These are phyloP conservation scores for Zaprionus bogoriensis DNA, from an alignment of 2,888 invertebrate genomes.

Conservation along the genomic window DNA sequence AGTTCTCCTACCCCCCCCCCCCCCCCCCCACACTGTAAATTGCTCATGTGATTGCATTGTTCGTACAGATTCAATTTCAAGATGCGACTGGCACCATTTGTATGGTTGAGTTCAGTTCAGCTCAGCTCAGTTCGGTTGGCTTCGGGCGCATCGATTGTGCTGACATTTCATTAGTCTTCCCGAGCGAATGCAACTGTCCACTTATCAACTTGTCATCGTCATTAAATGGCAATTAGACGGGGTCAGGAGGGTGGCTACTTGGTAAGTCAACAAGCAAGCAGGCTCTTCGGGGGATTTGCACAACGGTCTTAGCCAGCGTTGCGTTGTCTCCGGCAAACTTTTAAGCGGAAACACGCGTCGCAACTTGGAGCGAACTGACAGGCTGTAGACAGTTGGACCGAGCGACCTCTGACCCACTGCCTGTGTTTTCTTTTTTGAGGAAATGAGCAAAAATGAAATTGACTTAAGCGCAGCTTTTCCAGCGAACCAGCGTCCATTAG, in stretches of 20 bases:
- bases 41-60: conserved; percentile 58
- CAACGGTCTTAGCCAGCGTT: conserved; percentile 1
- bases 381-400: conserved; percentile 10
- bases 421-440: conserved; percentile 23
- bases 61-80: conserved; percentile 38
- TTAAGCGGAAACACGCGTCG: conserved; percentile 70
- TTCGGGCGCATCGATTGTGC: conserved; percentile 13
- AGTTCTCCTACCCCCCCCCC: neutral
- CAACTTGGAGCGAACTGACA: conserved; percentile 10
- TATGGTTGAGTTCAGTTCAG: too few relatives aligned
- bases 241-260: conserved; percentile 27
- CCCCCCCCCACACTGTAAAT: conserved; percentile 27
- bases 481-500: conserved; percentile 32
- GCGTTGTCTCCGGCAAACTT: conserved; percentile 49
- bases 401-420: neutral
- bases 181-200: conserved; percentile 21
- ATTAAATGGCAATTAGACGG: conserved; percentile 71
- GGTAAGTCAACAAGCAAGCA: conserved; percentile 42
- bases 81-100: too few relatives aligned
- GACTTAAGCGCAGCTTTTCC: conserved; percentile 62
- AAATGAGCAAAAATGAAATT: conserved; percentile 61
- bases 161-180: conserved; percentile 13
- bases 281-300: conserved; percentile 37
- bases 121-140: conserved; percentile 15
- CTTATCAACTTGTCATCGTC: conserved; percentile 61